phyloP scores from a whole-genome alignment of 1,140 invertebrate species.

The Helicoverpa zea region DNA sequence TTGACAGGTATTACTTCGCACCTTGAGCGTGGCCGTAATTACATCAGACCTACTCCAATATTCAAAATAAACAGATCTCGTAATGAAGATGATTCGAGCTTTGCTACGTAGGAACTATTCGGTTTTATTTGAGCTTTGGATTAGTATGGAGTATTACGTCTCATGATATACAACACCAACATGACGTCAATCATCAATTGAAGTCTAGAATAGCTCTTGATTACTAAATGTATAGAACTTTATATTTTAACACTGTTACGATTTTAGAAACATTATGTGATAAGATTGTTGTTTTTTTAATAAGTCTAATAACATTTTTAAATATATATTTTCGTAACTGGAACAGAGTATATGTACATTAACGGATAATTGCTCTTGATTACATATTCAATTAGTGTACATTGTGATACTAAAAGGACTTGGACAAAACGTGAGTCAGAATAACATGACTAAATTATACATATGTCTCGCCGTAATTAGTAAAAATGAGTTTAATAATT shows the following conservation, averaged over 20 bases:
- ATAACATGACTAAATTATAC: neutral
- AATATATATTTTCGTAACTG: too few species aligned
- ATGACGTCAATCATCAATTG: too few species aligned
- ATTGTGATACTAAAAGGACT: neutral
- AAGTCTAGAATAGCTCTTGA: too few species aligned
- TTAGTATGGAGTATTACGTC: neutral
- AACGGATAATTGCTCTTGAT: neutral
- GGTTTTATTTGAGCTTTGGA: conserved; percentile 6
- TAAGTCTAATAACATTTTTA: too few species aligned
- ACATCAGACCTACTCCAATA: conserved; percentile 52
- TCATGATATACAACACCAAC: too few species aligned
- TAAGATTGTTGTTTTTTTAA: too few species aligned
- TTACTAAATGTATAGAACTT: too few species aligned
- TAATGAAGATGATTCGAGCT: conserved; percentile 36
- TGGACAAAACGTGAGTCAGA: neutral
- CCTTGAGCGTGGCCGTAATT: conserved; percentile 70
- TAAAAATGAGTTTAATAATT: neutral
- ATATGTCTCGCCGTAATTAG: neutral
- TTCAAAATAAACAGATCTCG: conserved; percentile 46
- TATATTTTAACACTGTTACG: too few species aligned
- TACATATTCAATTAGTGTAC: neutral
- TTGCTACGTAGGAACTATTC: neutral
- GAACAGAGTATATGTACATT: too few species aligned
- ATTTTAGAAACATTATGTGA: too few species aligned
- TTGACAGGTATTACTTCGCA: conserved; percentile 80